Percentiles rank a stretch among this genome's conserved stretches.
Evolutionary conservation across 2,797 vertebrate genomes (phyloP).

Genomic region (Gallinago stenura): DNA sequence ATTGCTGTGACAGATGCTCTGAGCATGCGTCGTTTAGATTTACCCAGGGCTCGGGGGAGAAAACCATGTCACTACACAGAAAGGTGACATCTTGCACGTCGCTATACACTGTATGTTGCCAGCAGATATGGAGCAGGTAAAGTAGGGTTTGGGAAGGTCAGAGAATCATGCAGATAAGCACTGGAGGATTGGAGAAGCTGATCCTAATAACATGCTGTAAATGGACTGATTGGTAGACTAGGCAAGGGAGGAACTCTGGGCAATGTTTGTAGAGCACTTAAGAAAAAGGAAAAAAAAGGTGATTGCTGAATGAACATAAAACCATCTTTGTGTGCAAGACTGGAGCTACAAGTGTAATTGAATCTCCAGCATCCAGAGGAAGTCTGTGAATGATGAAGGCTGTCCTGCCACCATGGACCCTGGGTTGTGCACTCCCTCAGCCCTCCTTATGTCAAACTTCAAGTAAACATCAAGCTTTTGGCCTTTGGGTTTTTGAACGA

Average conservation of each 20-base stretch:
- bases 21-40: not conserved
- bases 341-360: not conserved
- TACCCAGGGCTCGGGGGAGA: not conserved
- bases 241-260: not conserved
- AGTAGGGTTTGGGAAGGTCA: not conserved
- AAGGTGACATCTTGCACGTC: not conserved
- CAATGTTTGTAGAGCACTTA: not conserved
- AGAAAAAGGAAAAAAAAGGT: not conserved
- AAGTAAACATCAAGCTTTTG: not conserved
- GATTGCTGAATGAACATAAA: not conserved
- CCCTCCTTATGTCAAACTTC: not conserved
- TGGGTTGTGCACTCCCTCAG: not conserved
- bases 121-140: not conserved
- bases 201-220: not conserved
- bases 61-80: not conserved
- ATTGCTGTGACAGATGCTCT: not conserved
- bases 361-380: not conserved
- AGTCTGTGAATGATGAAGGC: not conserved
- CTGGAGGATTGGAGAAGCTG: not conserved
- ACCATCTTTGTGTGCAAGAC: accelerated
- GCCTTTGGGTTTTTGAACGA: not conserved
- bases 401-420: not conserved
- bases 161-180: not conserved
- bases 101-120: not conserved
- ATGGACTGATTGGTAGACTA: not conserved